phyloP scores from a whole-genome alignment of 2,113 vertebrate species.

The Gadus macrocephalus region DNA sequence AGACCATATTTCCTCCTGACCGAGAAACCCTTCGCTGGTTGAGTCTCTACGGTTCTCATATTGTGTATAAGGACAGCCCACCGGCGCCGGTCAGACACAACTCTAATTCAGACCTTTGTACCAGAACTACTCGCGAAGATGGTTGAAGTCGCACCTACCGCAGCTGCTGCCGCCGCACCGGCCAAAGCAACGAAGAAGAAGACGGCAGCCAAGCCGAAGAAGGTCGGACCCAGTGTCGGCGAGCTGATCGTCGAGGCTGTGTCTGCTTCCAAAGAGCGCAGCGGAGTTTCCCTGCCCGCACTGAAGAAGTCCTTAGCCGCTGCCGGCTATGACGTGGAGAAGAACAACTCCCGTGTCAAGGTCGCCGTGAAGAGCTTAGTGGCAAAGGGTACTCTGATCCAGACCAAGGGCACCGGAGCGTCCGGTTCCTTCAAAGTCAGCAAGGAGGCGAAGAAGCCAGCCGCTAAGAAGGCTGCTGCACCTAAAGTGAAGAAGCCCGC shows the following conservation, averaged over 20 bases:
- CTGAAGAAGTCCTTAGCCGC: not conserved
- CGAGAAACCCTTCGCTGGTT: not conserved
- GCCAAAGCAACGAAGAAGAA: not conserved
- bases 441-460: not conserved
- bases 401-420: conserved; percentile 1
- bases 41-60: not conserved
- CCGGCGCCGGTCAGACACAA: not conserved
- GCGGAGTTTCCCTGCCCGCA: not conserved
- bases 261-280: not conserved
- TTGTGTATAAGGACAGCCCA: not conserved
- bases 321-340: not conserved
- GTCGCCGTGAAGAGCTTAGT: not conserved
- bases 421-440: not conserved
- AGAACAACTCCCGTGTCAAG: not conserved
- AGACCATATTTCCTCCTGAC: too few species aligned
- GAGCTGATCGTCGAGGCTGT: not conserved
- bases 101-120: not conserved
- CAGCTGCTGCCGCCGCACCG: not conserved
- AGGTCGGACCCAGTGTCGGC: not conserved
- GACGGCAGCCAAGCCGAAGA: not conserved
- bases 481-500: not conserved
- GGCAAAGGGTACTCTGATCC: not conserved
- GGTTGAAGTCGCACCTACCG: not conserved
- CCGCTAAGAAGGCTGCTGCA: not conserved
- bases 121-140: not conserved